These are phyloP conservation scores for Rutilus rutilus DNA, from an alignment of 2,113 vertebrate species.

Conservation along the genomic window DNA sequence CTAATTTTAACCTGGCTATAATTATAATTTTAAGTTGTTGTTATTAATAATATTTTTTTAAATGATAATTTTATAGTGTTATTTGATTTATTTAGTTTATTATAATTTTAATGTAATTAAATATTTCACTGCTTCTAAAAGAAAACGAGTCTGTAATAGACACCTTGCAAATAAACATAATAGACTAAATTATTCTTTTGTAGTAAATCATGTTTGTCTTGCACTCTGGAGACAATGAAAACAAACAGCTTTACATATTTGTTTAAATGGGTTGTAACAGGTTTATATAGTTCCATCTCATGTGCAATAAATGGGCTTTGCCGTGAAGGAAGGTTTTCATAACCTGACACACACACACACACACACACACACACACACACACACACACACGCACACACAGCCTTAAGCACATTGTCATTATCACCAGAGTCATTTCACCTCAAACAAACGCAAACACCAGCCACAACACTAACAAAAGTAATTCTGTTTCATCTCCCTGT, in stretches of 20 bases:
- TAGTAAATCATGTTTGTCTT: background rate
- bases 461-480: background rate
- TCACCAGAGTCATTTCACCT: slow-evolving; percentile 10
- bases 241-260: background rate
- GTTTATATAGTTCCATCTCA: slow-evolving; percentile 70
- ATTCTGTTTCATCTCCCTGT: background rate
- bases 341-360: background rate
- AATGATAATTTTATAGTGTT: background rate
- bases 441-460: slow-evolving; percentile 14
- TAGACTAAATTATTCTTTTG: background rate
- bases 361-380: background rate
- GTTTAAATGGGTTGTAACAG: background rate
- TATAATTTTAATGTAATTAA: background rate
- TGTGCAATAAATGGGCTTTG: slow-evolving; percentile 65
- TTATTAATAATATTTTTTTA: background rate
- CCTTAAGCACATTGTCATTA: background rate
- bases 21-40: background rate
- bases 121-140: background rate
- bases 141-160: background rate
- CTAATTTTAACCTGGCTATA: background rate
- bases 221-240: background rate
- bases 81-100: background rate
- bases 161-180: background rate
- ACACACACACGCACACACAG: background rate
- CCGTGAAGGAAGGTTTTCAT: background rate